Evolutionary conservation across 2,888 invertebrate genomes (phyloP), one percentile per base, ranked within the genome.

Genomic region (Eilema depressum): DNA sequence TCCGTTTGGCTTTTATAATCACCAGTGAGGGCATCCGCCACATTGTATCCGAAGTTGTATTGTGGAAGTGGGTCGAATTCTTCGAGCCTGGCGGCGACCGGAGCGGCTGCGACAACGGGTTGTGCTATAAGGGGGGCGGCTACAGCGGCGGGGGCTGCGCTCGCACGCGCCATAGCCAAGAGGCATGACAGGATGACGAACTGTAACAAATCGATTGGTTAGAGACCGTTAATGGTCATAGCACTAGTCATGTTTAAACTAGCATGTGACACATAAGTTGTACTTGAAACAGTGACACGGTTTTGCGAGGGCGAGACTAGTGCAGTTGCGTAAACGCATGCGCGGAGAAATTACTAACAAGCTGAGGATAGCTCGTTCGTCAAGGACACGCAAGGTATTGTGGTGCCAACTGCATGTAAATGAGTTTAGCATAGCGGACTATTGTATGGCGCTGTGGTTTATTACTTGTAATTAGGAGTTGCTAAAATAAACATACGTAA

Each of bases 51-150:
- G 72, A 90, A 95, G 75, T 89, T 87, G 89, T 97, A 97, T 85
- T 96, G 96, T 0, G 96, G 96, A 64, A 94, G 86, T 1, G 96
- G 95, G 82, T 96, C 96, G 84, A 95, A 96, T 75, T 96, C 92
- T 75, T 93, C 94, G 4, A 94, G 83, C 25, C 91, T 87, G 5
- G 93, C 93, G 2, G 91, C 89, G 4, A 91, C 87, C 11, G 86
- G 88, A 1, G 91, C 85, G 0, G 90, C 90, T 3, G 89, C 88
- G 1, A 90, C 89, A 3, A 89, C 86, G 0, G 90, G 87, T 10
- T 89, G 89, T 2, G 90, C 89, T 28, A 89, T 88, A 11, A 85
- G 87, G 56, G 65, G 89, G 12, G 80, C 75, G 10, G 80, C 78
- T 0, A 78, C 73, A 0, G 69, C 88, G 12, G 88, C 91, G 11